A percentile compares a stretch with the other conserved stretches of the same genome.
Evolutionary conservation across 2,113 vertebrate species (phyloP).

Genomic region (Felis chaus): DNA sequence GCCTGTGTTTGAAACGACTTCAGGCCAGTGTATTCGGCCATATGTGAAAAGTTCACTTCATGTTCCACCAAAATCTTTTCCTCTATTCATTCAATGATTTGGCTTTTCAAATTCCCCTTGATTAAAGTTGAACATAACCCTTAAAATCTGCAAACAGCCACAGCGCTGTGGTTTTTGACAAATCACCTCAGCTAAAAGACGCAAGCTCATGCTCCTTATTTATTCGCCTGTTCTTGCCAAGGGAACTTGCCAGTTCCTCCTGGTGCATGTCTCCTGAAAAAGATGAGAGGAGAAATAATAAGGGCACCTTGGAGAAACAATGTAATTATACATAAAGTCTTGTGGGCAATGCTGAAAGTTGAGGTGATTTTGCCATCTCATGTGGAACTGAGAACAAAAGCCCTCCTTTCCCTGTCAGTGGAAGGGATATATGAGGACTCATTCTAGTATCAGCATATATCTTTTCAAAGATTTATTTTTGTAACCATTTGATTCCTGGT

Average conservation of each 20-base stretch:
- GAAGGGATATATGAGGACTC: constrained; percentile 25
- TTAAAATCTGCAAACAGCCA: constrained; percentile 49
- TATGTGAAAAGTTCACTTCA: neutral
- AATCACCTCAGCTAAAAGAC: constrained; percentile 60
- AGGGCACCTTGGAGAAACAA: constrained; percentile 76
- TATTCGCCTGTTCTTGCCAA: constrained; percentile 68
- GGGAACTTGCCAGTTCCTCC: constrained; percentile 57
- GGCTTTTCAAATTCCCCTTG: constrained; percentile 24
- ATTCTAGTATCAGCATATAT: neutral
- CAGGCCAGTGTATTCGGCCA: neutral
- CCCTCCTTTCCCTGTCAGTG: neutral
- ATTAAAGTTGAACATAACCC: constrained; percentile 38
- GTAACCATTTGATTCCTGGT: neutral
- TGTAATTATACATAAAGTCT: constrained; percentile 50
- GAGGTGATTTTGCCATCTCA: constrained; percentile 61
- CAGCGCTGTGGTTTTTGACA: constrained; percentile 59
- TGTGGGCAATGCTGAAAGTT: constrained; percentile 32
- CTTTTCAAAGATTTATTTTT: constrained; percentile 15
- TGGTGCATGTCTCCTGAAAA: constrained; percentile 54
- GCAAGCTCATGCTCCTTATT: constrained; percentile 68
- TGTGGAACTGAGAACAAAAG: constrained; percentile 63
- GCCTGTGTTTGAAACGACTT: neutral
- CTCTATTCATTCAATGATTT: neutral
- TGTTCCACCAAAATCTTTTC: constrained; percentile 36
- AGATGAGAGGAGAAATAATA: constrained; percentile 67